Percentiles rank a stretch among this genome's conserved stretches.
Evolutionary conservation across 2,888 invertebrate genomes (phyloP).

Genomic region (Monochamus alternatus): DNA sequence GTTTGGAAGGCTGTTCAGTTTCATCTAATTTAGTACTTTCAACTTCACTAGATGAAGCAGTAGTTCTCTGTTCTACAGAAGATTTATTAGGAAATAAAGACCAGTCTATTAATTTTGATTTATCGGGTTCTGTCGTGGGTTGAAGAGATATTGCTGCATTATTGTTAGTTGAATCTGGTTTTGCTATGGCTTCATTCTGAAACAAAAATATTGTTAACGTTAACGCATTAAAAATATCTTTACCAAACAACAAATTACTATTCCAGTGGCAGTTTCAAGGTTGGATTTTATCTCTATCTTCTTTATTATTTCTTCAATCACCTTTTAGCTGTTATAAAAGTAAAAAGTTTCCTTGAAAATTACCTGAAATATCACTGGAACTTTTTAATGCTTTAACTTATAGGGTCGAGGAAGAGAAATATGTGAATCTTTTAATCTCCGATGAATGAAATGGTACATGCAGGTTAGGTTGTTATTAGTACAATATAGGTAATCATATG

Average conservation of each 20-base stretch:
- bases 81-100: background rate
- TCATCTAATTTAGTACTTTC: conserved; percentile 10
- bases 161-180: conserved; percentile 55
- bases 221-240: background rate
- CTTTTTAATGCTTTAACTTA: background rate
- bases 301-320: background rate
- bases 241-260: background rate
- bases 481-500: background rate
- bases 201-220: conserved; percentile 54
- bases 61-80: background rate
- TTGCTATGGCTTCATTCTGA: conserved; percentile 54
- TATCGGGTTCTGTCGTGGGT: conserved; percentile 62
- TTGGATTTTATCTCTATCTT: background rate
- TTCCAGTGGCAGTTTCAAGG: conserved; percentile 11
- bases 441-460: conserved; percentile 25
- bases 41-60: conserved; percentile 3
- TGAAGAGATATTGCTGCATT: conserved; percentile 60
- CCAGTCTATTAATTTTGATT: conserved; percentile 57
- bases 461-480: conserved; percentile 25
- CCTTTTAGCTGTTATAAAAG: background rate
- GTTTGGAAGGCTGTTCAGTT: conserved; percentile 3
- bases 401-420: conserved; percentile 24
- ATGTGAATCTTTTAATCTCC: conserved; percentile 32
- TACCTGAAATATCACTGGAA: conserved; percentile 23
- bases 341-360: background rate